Conservation (phyloP, 1,140 invertebrate species). For the Cyclargus thomasi region DNA sequence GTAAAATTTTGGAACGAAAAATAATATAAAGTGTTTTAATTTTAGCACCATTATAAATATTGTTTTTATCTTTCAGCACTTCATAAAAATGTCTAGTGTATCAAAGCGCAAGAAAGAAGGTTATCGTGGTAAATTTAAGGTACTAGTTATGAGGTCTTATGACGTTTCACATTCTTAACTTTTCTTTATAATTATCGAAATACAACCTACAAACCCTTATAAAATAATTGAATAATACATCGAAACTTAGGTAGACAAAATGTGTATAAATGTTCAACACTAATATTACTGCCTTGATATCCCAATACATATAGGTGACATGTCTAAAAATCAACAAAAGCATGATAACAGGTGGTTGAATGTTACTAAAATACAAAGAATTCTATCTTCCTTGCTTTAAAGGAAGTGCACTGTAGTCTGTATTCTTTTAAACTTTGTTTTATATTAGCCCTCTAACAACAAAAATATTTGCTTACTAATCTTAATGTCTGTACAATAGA, state of each 20-base stretch:
- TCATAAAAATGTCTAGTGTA: slow-evolving; percentile 51
- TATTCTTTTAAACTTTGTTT: background rate
- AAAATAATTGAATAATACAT: no score
- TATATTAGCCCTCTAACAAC: background rate
- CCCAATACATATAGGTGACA: background rate
- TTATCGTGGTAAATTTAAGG: slow-evolving; percentile 63
- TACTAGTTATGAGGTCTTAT: slow-evolving; percentile 24
- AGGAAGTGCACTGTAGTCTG: background rate
- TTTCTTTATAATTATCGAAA: background rate
- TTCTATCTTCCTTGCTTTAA: no score
- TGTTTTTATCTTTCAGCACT: background rate
- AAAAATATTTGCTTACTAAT: background rate
- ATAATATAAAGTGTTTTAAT: background rate
- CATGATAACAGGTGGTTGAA: background rate
- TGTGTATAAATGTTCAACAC: background rate
- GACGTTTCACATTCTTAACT: background rate
- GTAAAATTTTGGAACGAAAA: no score
- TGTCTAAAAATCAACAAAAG: background rate
- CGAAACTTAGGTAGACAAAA: no score
- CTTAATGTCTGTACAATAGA: no score
- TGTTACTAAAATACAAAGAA: background rate
- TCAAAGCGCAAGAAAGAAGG: slow-evolving; percentile 61
- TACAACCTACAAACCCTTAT: background rate
- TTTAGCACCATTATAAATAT: background rate
- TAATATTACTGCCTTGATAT: background rate